Base-by-base conservation (phyloP, 2,113 vertebrate species). In the Thermophis baileyi region DNA sequence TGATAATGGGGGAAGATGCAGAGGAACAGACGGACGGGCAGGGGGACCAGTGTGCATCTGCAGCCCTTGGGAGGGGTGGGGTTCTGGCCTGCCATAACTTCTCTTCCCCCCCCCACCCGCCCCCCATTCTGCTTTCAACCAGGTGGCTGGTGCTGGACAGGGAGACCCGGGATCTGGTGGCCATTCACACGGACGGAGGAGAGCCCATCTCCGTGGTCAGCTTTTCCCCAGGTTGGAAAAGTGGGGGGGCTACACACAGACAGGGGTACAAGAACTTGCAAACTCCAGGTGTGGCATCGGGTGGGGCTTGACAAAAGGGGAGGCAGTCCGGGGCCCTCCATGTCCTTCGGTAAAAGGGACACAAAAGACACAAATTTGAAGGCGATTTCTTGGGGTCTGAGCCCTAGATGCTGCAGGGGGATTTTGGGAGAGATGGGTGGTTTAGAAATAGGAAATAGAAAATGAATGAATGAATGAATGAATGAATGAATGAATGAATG, bases 141-240 rank as follows among this genome's bases (percentile, higher is more conserved):
- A 99, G 99, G 95, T 99, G 98, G 98, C 94, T 99, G 95, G 98
- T 99, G 92, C 97, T 99, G 97, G 99, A 99, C 97, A 97, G 98
- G 0, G 98, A 98, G 96, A 98, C 98, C 1, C 97, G 95, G 4
- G 98, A 99, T 94, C 97, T 99, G 27, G 98, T 99, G 94, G 98
- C 97, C 81, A 98, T 98, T 95, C 98, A 99, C 96, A 98, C 98
- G 0, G 98, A 99, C 2, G 99, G 98, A 69, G 98, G 97, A 7
- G 99, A 99, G 95, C 98, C 98, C 81, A 98, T 99, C 93, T 99
- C 98, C 12, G 97, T 97, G 1, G 94, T 99, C 94, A 98, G 98
- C 95, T 99, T 98, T 95, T 99, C 98, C 90, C 99, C 98, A 96
- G 98, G 98, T 99, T 95, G 85, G 95, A 57, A 8, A 24, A 24